Evolutionary conservation across 2,888 invertebrate genomes (phyloP).

Genomic region (Eurytoma californica): DNA sequence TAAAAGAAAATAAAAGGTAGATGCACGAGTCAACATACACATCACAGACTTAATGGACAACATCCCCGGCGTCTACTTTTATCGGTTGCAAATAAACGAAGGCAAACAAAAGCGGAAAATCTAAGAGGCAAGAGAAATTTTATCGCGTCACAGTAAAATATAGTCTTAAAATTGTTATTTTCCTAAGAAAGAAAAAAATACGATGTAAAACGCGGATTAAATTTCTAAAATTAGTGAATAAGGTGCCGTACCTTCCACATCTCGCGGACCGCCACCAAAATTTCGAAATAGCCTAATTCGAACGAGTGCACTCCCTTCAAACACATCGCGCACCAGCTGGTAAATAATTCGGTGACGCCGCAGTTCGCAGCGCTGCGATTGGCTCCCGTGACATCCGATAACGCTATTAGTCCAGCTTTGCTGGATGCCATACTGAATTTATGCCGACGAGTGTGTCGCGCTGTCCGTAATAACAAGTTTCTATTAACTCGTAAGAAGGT

Average conservation of each 20-base stretch:
- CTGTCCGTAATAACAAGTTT: constrained; percentile 36
- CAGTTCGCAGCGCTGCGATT: too few relatives aligned
- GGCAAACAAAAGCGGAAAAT: too few relatives aligned
- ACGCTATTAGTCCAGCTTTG: background rate
- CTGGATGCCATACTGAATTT: background rate
- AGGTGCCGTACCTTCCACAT: background rate
- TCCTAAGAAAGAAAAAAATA: constrained; percentile 6
- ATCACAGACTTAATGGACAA: too few relatives aligned
- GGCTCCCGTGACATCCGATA: background rate
- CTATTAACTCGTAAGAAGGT: constrained; percentile 30
- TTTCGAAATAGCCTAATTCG: constrained; percentile 28
- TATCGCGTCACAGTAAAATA: background rate
- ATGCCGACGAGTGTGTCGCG: too few relatives aligned
- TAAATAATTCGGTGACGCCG: too few relatives aligned
- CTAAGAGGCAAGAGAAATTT: too few relatives aligned
- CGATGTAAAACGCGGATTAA: background rate
- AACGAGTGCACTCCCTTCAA: too few relatives aligned
- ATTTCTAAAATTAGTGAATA: constrained; percentile 43
- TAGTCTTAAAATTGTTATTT: constrained; percentile 24
- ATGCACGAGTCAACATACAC: too few relatives aligned
- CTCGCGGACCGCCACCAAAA: background rate
- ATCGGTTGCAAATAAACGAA: too few relatives aligned
- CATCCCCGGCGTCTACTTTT: too few relatives aligned
- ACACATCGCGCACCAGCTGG: too few relatives aligned
- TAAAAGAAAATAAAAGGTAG: background rate